These are phyloP conservation scores for Trinorchestia longiramus DNA, from an alignment of 1,140 invertebrate species.

Conservation along the genomic window DNA sequence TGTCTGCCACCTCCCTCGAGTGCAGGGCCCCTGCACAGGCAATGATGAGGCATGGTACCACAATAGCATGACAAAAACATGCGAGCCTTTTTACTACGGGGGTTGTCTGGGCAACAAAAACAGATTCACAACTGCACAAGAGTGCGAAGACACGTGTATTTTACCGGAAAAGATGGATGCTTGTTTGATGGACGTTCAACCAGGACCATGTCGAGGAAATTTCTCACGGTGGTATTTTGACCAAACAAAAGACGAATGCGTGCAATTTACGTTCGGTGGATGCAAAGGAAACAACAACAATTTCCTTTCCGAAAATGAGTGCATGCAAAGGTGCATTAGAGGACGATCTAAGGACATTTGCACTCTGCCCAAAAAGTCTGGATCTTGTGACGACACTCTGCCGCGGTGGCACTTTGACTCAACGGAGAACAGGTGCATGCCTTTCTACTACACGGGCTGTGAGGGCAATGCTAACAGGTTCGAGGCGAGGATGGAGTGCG, in stretches of 20 bases:
- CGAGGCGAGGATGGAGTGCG: conserved; percentile 82
- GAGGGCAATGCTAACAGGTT: conserved; percentile 86
- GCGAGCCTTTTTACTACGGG: conserved; percentile 82
- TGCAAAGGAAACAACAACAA: conserved; percentile 85
- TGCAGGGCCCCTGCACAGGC: conserved; percentile 84
- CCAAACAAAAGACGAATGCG: conserved; percentile 78
- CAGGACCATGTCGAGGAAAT: conserved; percentile 87
- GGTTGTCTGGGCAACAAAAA: conserved; percentile 84
- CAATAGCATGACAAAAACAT: conserved; percentile 79
- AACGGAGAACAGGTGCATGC: conserved; percentile 87
- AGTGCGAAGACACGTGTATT: conserved; percentile 83
- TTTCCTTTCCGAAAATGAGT: conserved; percentile 75
- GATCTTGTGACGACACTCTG: conserved; percentile 83
- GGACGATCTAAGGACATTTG: conserved; percentile 74
- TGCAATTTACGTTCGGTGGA: conserved; percentile 87
- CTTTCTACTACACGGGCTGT: conserved; percentile 94
- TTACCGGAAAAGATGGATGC: conserved; percentile 73
- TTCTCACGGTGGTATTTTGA: conserved; percentile 87
- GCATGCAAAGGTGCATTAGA: conserved; percentile 73
- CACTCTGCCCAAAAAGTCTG: conserved; percentile 81
- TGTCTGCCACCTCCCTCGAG: conserved; percentile 85
- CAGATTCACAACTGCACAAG: conserved; percentile 84
- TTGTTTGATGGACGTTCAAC: conserved; percentile 82
- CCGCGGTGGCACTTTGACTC: conserved; percentile 89
- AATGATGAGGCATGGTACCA: conserved; percentile 88